A percentile compares a stretch with the other conserved stretches of the same genome.
Conservation (phyloP, 2,113 vertebrate genomes). For the Hippocampus barbouri region DNA sequence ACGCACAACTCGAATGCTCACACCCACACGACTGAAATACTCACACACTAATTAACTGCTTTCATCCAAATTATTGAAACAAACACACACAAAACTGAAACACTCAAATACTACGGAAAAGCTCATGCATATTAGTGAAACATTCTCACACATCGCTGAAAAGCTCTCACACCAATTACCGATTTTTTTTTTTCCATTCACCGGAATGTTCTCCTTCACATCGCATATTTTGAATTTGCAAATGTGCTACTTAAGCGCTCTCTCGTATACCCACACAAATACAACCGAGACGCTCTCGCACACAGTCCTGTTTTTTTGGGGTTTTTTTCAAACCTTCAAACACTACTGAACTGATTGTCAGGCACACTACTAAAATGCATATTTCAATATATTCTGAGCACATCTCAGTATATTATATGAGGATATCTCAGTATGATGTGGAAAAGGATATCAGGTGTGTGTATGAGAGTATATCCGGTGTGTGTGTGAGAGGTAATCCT, state of each 20-base stretch:
- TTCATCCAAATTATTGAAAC: background rate
- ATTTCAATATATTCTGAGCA: background rate
- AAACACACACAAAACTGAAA: background rate
- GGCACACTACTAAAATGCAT: background rate
- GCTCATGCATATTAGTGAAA: background rate
- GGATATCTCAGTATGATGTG: no score
- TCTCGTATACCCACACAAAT: no score
- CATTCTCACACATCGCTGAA: background rate
- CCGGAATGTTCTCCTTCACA: no score
- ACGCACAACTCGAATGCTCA: no score
- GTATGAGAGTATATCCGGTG: background rate
- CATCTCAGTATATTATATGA: background rate
- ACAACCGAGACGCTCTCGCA: background rate
- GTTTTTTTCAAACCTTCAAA: background rate
- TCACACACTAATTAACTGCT: background rate
- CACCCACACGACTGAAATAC: no score
- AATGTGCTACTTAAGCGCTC: no score
- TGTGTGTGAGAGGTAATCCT: constrained; percentile 1
- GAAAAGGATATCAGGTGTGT: background rate
- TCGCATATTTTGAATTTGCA: no score
- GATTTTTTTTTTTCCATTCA: no score
- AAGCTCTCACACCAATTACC: no score
- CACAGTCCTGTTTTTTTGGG: no score
- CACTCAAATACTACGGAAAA: background rate
- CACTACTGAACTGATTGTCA: background rate